Percentiles rank a stretch among this genome's conserved stretches.
phyloP scores from a whole-genome alignment of 1,140 invertebrate species.

The Monomorium pharaonis region DNA sequence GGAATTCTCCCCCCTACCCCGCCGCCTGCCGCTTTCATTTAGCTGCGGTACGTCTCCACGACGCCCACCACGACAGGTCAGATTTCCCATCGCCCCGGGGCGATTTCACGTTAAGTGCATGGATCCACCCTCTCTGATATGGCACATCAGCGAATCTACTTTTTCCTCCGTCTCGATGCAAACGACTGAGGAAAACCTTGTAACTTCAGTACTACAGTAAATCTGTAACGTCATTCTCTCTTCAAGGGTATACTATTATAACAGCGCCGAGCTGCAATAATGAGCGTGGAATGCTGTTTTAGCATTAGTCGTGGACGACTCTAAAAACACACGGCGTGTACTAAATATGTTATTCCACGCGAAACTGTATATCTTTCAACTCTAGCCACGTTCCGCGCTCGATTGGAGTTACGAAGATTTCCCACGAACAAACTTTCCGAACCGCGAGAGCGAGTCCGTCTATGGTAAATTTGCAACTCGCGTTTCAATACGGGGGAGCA shows the following conservation, averaged over 20 bases:
- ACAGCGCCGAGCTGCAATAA: background rate
- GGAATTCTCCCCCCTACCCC: background rate
- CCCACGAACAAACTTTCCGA: background rate
- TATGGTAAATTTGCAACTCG: background rate
- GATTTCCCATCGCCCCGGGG: conserved; percentile 2
- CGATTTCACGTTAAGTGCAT: conserved; percentile 7
- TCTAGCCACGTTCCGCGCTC: background rate
- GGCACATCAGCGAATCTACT: conserved; percentile 19
- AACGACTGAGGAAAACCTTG: background rate
- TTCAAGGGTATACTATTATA: background rate
- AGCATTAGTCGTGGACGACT: background rate
- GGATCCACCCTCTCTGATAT: conserved; percentile 20
- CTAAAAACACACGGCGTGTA: background rate
- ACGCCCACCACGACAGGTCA: background rate
- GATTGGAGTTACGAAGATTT: background rate
- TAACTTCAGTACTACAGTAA: conserved; percentile 16
- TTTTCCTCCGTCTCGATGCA: conserved; percentile 3
- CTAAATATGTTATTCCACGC: background rate
- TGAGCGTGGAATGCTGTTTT: background rate
- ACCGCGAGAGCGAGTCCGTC: background rate
- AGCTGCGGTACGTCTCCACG: background rate
- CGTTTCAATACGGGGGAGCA: background rate
- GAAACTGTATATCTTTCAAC: background rate
- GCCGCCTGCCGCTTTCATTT: conserved; percentile 36
- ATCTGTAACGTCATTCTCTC: background rate